Evolutionary conservation across 2,888 invertebrate genomes (phyloP), one percentile per base, ranked within the genome.

Genomic region (Sericinus montela): DNA sequence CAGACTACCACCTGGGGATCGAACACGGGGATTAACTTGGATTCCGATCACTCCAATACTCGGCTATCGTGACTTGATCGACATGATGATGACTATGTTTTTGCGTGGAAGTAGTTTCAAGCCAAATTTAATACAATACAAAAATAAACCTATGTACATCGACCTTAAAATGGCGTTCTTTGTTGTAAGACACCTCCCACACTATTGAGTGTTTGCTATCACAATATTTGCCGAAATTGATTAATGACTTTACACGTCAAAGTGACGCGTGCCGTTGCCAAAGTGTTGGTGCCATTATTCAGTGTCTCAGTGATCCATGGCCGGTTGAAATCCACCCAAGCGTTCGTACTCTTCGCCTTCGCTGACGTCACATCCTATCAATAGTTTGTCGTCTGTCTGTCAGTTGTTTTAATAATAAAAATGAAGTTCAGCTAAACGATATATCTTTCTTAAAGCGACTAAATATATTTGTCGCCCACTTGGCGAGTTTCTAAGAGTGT

Each of bases 181-280:
- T 32, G 11, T 29, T 37, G 30, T 16, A 45, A n/a, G 11, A 3
- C 37, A 8, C 29, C 29, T 11, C 45, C 45, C 29, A 45, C 43
- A 23, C 35, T 23, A 42, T 42, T 11, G 11, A 25, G 13, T 35
- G 35, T 37, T 6, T 7, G 10, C 34, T 11, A 34, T 11, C 29
- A 19, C 36, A 29, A 36, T 41, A 41, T 41, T 47, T 41, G 41
- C 25, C 47, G 29, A 29, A 19, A 19, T 41, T 41, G 47, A 47
- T 41, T 41, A 29, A 47, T 41, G 34, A 40, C 25, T 32, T 8
- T 16, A 29, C 19, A 16, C 47, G 41, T 36, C 47, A 14, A 23
- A 23, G 29, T 42, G 47, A 41, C 40, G 25, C 9, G 25, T 14
- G 16, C 9, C 16, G 16, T 8, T 11, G 47, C 41, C 47, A 47